phyloP scores from a whole-genome alignment of 1,140 invertebrate species.

The Leptestheria dahalacensis region DNA sequence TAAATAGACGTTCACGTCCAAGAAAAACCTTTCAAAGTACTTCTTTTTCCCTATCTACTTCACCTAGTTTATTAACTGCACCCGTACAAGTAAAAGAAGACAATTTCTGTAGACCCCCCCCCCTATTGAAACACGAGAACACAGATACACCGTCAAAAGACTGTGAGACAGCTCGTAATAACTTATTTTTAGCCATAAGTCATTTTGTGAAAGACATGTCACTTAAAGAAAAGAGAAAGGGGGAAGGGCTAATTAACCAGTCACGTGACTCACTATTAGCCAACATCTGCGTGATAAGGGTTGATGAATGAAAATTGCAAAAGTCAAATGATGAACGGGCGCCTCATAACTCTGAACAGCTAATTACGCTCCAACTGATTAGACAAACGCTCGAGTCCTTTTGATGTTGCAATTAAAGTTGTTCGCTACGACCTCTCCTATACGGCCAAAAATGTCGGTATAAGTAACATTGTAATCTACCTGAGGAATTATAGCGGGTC shows the following conservation, averaged over 20 bases:
- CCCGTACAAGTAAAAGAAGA: neutral
- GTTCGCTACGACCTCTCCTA: neutral
- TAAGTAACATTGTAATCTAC: no score
- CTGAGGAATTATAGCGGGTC: no score
- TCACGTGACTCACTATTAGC: neutral
- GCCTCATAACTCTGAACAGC: neutral
- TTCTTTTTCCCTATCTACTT: no score
- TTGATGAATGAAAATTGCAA: neutral
- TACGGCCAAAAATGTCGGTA: neutral
- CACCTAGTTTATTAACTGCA: no score
- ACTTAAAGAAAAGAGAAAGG: neutral
- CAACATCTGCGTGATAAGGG: neutral
- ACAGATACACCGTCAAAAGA: no score
- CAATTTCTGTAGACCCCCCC: neutral
- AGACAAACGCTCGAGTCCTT: no score
- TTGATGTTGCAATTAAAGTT: no score
- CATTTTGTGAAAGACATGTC: neutral
- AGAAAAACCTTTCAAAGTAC: no score
- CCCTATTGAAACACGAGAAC: neutral
- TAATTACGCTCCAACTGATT: neutral
- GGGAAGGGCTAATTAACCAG: neutral
- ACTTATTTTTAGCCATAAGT: neutral
- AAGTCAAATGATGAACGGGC: neutral
- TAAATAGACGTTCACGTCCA: no score
- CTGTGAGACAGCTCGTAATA: no score